Evolutionary conservation across 1,140 invertebrate genomes (phyloP).

Genomic region (Odontomachus brunneus): DNA sequence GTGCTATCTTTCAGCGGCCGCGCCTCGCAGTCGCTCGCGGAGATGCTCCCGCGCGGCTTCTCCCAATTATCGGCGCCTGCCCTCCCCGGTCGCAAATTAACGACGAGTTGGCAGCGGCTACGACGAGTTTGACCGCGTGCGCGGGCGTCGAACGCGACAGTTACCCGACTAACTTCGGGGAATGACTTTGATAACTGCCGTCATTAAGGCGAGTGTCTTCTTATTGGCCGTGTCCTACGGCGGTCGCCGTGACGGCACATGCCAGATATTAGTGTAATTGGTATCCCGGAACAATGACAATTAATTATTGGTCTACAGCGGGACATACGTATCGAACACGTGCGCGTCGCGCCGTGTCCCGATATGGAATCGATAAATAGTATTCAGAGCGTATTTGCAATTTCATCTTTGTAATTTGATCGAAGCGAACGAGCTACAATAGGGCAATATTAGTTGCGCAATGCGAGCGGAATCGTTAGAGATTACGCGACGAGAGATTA

Average conservation of each 20-base stretch:
- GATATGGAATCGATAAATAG: slow-evolving; percentile 5
- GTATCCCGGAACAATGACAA: slow-evolving; percentile 22
- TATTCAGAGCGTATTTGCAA: neutral
- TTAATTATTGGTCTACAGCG: slow-evolving; percentile 1
- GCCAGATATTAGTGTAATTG: slow-evolving; percentile 36
- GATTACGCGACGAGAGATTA: neutral
- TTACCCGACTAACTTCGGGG: slow-evolving; percentile 61
- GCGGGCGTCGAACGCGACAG: slow-evolving; percentile 49
- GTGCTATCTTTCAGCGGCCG: neutral
- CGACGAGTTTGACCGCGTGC: slow-evolving; percentile 61
- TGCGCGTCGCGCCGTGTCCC: neutral
- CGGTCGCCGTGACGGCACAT: slow-evolving; percentile 15
- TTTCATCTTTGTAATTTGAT: neutral
- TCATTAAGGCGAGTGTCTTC: slow-evolving; percentile 48
- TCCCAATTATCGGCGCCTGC: slow-evolving; percentile 65
- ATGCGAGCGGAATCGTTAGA: neutral
- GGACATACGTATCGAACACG: neutral
- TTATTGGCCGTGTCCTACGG: slow-evolving; percentile 26
- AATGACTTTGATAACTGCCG: slow-evolving; percentile 62
- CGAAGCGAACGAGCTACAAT: neutral
- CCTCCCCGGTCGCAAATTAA: slow-evolving; percentile 65
- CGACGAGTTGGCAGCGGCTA: slow-evolving; percentile 55
- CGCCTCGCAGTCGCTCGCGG: neutral
- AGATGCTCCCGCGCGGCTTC: slow-evolving; percentile 23
- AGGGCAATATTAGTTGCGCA: neutral